A percentile compares a stretch with the other conserved stretches of the same genome.
These are phyloP conservation scores for Siphamia tubifer DNA, from an alignment of 2,113 vertebrate genomes.

Conservation along the genomic window DNA sequence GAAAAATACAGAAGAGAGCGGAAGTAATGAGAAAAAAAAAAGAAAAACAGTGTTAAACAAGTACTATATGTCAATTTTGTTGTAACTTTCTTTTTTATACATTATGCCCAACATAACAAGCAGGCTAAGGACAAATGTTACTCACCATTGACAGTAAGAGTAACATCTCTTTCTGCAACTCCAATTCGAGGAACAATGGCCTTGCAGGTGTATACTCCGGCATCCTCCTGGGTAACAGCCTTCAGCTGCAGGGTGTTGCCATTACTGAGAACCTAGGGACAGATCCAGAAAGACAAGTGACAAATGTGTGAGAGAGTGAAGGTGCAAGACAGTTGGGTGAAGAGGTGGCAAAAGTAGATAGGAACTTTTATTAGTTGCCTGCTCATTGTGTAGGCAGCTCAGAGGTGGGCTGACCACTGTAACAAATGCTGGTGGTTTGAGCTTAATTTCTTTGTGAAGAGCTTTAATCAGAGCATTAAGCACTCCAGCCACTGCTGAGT, in stretches of 20 bases:
- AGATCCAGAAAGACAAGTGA: conserved; percentile 41
- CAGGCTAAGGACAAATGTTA: background rate
- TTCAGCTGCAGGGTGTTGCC: conserved; percentile 85
- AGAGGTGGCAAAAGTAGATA: conserved; percentile 31
- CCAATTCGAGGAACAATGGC: conserved; percentile 85
- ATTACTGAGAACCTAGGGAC: conserved; percentile 86
- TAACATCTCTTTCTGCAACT: conserved; percentile 84
- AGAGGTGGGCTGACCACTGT: conserved; percentile 64
- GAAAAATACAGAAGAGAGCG: conserved; percentile 12
- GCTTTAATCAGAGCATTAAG: conserved; percentile 78
- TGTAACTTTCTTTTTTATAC: background rate
- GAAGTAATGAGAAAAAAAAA: background rate
- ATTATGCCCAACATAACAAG: background rate
- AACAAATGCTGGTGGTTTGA: conserved; percentile 62
- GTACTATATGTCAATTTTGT: background rate
- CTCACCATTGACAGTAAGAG: conserved; percentile 88
- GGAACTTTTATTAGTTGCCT: conserved; percentile 40
- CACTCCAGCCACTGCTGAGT: conserved; percentile 66
- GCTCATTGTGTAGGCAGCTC: conserved; percentile 40
- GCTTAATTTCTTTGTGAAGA: conserved; percentile 71
- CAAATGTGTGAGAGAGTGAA: conserved; percentile 20
- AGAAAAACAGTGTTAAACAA: background rate
- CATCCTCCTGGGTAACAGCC: conserved; percentile 84
- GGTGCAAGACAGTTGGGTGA: background rate
- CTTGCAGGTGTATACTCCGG: conserved; percentile 88